These are phyloP conservation scores for Amphiprion ocellaris DNA, from an alignment of 2,113 vertebrate species.

Conservation along the genomic window DNA sequence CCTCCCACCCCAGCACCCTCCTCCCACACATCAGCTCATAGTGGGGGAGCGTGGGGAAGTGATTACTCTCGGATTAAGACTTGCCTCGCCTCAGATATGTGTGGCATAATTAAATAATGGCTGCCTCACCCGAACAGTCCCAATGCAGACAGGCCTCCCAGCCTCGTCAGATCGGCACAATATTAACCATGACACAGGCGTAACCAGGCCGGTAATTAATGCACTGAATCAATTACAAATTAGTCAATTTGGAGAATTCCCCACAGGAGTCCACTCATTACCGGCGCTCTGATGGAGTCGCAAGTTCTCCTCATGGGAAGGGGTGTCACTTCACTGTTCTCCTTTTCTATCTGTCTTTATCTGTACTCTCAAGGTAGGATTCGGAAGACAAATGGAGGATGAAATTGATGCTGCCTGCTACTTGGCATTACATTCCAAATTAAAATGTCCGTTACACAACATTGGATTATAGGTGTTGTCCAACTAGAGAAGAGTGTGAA, in stretches of 20 bases:
- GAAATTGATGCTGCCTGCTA: conserved; percentile 50
- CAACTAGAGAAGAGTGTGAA: not conserved
- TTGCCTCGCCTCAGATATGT: conserved; percentile 69
- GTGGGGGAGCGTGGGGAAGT: conserved; percentile 68
- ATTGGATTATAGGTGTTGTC: conserved; percentile 24
- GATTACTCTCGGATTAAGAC: conserved; percentile 83
- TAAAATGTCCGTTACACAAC: conserved; percentile 42
- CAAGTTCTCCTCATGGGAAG: conserved; percentile 71
- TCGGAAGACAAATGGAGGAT: conserved; percentile 56
- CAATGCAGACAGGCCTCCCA: conserved; percentile 74
- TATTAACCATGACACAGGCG: conserved; percentile 87
- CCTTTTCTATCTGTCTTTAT: conserved; percentile 63
- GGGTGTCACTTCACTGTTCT: conserved; percentile 69
- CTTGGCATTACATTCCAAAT: conserved; percentile 42
- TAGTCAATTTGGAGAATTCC: conserved; percentile 85
- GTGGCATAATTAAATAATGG: conserved; percentile 86
- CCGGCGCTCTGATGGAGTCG: conserved; percentile 78
- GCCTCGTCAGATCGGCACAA: conserved; percentile 79
- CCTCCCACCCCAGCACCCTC: conserved; percentile 25
- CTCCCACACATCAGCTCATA: conserved; percentile 47
- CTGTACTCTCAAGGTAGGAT: conserved; percentile 59
- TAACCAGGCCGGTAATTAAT: conserved; percentile 86
- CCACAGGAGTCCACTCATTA: conserved; percentile 83
- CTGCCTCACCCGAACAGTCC: conserved; percentile 82
- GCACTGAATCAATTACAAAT: conserved; percentile 87